Percentiles rank a stretch among this genome's conserved stretches.
These are phyloP conservation scores for Suricata suricatta DNA, from an alignment of 2,113 vertebrate species.

Conservation along the genomic window DNA sequence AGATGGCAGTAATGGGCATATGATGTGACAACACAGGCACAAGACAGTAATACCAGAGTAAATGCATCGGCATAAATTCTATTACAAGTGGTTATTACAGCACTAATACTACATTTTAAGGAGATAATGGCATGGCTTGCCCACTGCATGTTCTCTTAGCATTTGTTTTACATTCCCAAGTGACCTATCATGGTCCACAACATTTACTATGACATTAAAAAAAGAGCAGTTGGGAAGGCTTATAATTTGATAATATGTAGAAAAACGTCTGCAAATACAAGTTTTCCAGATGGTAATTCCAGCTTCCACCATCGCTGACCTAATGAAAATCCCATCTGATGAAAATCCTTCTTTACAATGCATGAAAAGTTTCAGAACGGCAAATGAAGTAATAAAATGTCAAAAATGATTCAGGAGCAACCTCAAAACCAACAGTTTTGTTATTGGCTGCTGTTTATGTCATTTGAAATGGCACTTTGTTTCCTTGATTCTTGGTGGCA, in stretches of 20 bases:
- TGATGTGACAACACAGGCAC: constrained; percentile 3
- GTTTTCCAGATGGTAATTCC: background rate
- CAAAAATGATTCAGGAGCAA: background rate
- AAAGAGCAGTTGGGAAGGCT: background rate
- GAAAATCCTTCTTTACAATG: background rate
- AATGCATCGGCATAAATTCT: background rate
- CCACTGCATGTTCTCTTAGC: background rate
- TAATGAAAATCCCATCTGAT: background rate
- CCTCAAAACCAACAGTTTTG: background rate
- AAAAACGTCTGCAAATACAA: background rate
- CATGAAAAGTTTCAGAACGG: constrained; percentile 23
- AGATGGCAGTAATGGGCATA: background rate
- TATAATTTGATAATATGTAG: constrained; percentile 44
- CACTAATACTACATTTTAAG: background rate
- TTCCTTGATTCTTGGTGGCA: background rate
- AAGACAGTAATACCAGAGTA: background rate
- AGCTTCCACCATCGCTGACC: background rate
- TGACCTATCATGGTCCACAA: background rate
- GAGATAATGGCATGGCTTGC: background rate
- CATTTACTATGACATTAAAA: constrained; percentile 35
- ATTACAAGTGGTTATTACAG: background rate
- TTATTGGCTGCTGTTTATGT: background rate
- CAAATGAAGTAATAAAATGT: constrained; percentile 36
- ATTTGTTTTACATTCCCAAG: constrained; percentile 25
- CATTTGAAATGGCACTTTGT: background rate